Base-by-base conservation (phyloP, 2,797 vertebrate genomes). In the Mus caroli region DNA sequence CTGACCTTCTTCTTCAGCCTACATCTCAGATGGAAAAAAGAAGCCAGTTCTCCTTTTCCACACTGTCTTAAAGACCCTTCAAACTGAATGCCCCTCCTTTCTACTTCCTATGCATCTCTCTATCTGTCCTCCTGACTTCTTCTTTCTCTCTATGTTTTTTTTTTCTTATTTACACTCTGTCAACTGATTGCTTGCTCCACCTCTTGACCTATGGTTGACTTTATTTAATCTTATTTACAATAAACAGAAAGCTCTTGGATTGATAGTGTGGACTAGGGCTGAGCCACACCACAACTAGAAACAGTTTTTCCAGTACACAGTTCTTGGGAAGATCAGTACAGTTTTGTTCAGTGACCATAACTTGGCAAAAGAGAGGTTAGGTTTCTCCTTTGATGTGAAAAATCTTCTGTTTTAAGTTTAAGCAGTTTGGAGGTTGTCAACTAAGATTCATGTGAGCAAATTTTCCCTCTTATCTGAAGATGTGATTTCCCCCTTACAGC, bases 361-460 rank as follows among this genome's bases (percentile, higher is more conserved):
- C 77, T 89, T 73, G 46, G 17, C 50, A 91, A 90, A 84, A 34
- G 20, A 97, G n/a, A n/a, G 24, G 6, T 60, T 83, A 87, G 54
- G 4, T 54, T 67, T 52, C n/a, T n/a, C 34, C 31, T 31, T 43
- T 90, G 50, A 22, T 80, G 86, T 43, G 22, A 58, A 58, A 56
- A 28, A 12, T 54, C 20, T 64, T 88, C 46, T 64, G 37, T 54
- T 79, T 85, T 83, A 85, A 91, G 79, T 93, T 79, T 91, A 89
- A 94, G 22, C 75, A 75, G 1, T 83, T 92, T 94, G 24, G 26
- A 83, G 69, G 83, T 90, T 90, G 5, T 91, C 34, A 10, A 76
- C 60, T 37, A 20, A 90, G 67, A 67, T 56, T 60, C 3, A 26
- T 34, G 17, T 62, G 54, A 78, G 34, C 8, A 60, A 82, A 75